phyloP scores from a whole-genome alignment of 2,113 vertebrate genomes.

The Mustelus asterias region DNA sequence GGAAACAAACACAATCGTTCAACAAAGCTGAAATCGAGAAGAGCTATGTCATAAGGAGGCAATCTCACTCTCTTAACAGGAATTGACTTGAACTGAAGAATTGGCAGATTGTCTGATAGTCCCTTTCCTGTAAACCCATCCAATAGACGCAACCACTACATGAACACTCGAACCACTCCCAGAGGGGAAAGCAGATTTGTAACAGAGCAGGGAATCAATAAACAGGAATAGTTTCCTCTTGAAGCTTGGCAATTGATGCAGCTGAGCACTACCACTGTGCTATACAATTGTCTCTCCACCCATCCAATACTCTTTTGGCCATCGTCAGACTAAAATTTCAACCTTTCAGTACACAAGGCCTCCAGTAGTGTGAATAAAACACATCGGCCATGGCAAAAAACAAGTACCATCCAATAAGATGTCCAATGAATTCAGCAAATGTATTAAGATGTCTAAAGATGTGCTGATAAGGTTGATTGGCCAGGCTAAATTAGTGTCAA shows the following conservation, averaged over 20 bases:
- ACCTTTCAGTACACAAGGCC: background rate
- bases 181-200: constrained; percentile 5
- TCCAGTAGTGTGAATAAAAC: background rate
- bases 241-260: background rate
- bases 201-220: constrained; percentile 14
- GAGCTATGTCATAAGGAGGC: background rate
- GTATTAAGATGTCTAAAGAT: background rate
- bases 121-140: constrained; percentile 2
- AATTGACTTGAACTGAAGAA: constrained; percentile 11
- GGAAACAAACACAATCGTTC: background rate
- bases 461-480: too few species aligned
- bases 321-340: background rate
- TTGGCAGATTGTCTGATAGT: constrained; percentile 7
- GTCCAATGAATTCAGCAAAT: background rate
- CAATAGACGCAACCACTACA: background rate
- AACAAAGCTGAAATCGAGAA: constrained; percentile 9
- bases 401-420: background rate
- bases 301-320: background rate
- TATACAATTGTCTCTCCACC: background rate
- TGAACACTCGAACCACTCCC: constrained; percentile 17
- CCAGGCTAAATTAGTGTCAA: too few species aligned
- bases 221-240: constrained; percentile 17
- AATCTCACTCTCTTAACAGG: constrained; percentile 6
- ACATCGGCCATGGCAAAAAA: background rate
- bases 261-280: background rate